These are phyloP conservation scores for Tillus elongatus DNA, from an alignment of 2,888 invertebrate species.

Conservation along the genomic window DNA sequence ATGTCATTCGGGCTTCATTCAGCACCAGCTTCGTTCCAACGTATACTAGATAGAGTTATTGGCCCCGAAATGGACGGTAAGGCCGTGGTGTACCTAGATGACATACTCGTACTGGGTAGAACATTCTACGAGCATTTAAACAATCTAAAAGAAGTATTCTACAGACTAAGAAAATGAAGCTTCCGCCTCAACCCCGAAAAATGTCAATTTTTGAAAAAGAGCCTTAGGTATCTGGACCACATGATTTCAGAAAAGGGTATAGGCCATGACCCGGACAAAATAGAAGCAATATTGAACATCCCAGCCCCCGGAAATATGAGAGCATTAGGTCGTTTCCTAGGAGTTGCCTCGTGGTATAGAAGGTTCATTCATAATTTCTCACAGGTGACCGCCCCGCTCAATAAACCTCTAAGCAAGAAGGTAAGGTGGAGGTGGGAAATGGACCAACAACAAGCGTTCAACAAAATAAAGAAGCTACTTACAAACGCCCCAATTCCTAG, in stretches of 20 bases:
- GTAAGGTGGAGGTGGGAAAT: slow-evolving; percentile 13
- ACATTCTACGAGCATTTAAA: slow-evolving; percentile 20
- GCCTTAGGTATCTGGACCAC: slow-evolving; percentile 28
- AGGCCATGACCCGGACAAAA: slow-evolving; percentile 19
- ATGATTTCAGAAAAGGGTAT: slow-evolving; percentile 22
- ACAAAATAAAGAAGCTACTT: slow-evolving; percentile 2
- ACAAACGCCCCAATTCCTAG: slow-evolving; percentile 4
- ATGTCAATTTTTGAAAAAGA: slow-evolving; percentile 17
- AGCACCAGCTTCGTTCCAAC: slow-evolving; percentile 28
- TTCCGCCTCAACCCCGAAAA: slow-evolving; percentile 24
- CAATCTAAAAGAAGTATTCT: slow-evolving; percentile 16
- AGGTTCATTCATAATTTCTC: too few relatives aligned
- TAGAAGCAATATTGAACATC: slow-evolving; percentile 20
- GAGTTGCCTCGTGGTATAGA: slow-evolving; percentile 30
- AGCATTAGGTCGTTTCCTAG: slow-evolving; percentile 26
- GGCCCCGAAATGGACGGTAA: slow-evolving; percentile 21
- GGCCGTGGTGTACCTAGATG: slow-evolving; percentile 22
- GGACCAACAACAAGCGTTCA: slow-evolving; percentile 13
- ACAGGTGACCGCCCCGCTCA: too few relatives aligned
- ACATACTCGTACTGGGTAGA: slow-evolving; percentile 19
- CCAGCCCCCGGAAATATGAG: slow-evolving; percentile 21
- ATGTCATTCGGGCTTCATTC: slow-evolving; percentile 29
- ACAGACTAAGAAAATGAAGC: slow-evolving; percentile 15
- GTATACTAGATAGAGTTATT: slow-evolving; percentile 25
- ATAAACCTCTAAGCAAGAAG: too few relatives aligned